Conservation (phyloP, 2,113 vertebrate species). For the Coptodon rendalli region DNA sequence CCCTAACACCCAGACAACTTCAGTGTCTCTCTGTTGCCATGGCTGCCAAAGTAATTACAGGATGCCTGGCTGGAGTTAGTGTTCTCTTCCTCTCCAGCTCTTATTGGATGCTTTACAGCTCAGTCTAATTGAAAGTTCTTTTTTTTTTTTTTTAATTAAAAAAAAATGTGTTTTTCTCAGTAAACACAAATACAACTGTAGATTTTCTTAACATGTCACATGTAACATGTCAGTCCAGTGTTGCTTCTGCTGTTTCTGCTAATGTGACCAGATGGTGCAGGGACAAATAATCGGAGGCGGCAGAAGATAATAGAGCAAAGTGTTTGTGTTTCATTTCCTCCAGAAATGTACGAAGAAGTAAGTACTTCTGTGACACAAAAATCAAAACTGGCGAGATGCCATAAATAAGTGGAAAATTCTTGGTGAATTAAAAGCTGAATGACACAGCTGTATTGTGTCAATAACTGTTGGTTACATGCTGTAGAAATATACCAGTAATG, state of each 20-base stretch:
- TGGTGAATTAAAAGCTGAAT: not conserved
- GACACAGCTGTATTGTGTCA: not conserved
- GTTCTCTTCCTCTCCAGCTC: not conserved
- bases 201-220: not conserved
- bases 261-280: not conserved
- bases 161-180: not conserved
- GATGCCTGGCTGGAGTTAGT: not conserved
- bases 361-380: not conserved
- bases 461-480: not conserved
- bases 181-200: not conserved
- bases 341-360: not conserved
- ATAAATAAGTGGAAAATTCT: not conserved
- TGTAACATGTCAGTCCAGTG: not conserved
- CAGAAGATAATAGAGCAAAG: not conserved
- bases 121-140: not conserved
- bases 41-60: not conserved
- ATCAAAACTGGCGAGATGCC: accelerated
- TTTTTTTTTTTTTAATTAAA: accelerated
- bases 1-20: not conserved
- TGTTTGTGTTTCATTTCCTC: not conserved
- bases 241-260: not conserved
- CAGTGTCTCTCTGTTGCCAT: not conserved
- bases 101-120: not conserved
- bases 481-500: not conserved
- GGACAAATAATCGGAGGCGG: not conserved